phyloP scores from a whole-genome alignment of 2,113 vertebrate genomes.

The Microtus oregoni region DNA sequence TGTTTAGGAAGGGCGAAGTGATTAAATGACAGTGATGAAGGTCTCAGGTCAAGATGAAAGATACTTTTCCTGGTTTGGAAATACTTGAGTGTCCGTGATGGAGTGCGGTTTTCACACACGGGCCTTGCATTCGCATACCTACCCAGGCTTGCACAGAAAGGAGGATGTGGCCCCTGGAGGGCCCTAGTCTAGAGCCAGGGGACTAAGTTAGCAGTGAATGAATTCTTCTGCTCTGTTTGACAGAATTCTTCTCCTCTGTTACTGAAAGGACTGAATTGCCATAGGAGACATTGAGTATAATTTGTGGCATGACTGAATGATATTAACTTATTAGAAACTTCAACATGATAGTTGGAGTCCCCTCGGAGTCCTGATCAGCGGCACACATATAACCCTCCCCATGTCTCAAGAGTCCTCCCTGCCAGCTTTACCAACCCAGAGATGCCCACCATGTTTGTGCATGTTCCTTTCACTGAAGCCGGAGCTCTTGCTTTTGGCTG shows the following conservation, averaged over 20 bases:
- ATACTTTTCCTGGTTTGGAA: constrained; percentile 72
- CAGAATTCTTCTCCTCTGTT: constrained; percentile 4
- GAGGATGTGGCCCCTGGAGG: constrained; percentile 40
- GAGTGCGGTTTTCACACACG: constrained; percentile 4
- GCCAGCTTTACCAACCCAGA: neutral
- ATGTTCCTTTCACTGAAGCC: neutral
- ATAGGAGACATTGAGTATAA: constrained; percentile 25
- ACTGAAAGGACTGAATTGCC: constrained; percentile 60
- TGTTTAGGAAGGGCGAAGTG: constrained; percentile 79
- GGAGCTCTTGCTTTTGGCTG: neutral
- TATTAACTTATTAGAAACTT: constrained; percentile 46
- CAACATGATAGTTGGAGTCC: constrained; percentile 20
- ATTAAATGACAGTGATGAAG: constrained; percentile 82
- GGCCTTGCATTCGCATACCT: neutral
- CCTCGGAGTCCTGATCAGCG: neutral
- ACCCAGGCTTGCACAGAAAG: constrained; percentile 60
- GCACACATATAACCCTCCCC: neutral
- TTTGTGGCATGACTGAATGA: constrained; percentile 53
- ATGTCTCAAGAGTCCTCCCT: constrained; percentile 14
- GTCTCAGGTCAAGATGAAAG: constrained; percentile 70
- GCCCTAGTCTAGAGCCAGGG: constrained; percentile 58
- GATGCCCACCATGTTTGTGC: neutral
- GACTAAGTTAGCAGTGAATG: constrained; percentile 17
- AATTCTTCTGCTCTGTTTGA: constrained; percentile 70
- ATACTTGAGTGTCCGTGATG: constrained; percentile 42